A percentile compares a stretch with the other conserved stretches of the same genome.
These are phyloP conservation scores for Furnarius figulus DNA, from an alignment of 2,113 vertebrate species.

Conservation along the genomic window DNA sequence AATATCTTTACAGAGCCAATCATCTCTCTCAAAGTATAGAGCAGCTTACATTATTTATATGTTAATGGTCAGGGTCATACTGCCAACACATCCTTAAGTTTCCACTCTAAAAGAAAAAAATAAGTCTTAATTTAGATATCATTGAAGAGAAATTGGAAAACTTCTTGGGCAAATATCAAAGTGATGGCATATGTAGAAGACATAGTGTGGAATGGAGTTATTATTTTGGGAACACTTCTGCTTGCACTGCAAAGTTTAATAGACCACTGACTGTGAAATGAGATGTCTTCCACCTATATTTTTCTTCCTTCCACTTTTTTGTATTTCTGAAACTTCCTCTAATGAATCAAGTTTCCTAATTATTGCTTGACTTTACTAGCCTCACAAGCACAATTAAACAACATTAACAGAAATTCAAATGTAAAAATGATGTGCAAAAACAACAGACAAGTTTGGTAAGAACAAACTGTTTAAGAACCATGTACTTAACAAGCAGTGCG, in stretches of 20 bases:
- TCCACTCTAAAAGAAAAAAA: not conserved
- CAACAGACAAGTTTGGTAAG: not conserved
- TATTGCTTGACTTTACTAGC: not conserved
- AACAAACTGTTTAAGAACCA: not conserved
- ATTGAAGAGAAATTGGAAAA: conserved; percentile 46
- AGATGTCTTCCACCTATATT: not conserved
- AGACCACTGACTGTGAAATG: not conserved
- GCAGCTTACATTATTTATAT: conserved; percentile 46
- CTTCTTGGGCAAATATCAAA: conserved; percentile 54
- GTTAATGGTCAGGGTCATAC: conserved; percentile 7
- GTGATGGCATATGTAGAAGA: conserved; percentile 14
- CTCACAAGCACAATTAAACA: not conserved
- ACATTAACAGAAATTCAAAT: not conserved
- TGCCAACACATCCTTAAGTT: not conserved
- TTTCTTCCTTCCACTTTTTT: not conserved
- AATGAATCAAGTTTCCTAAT: not conserved
- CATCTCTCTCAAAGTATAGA: not conserved
- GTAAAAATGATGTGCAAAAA: not conserved
- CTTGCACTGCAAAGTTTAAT: conserved; percentile 26
- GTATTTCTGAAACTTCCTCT: not conserved
- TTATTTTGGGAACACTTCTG: conserved; percentile 40
- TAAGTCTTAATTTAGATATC: conserved; percentile 47
- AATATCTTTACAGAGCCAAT: conserved; percentile 30
- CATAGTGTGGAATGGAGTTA: conserved; percentile 9
- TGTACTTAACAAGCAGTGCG: not conserved